Evolutionary conservation across 2,888 invertebrate genomes (phyloP).

Genomic region (Nematopogon swammerdamellus): DNA sequence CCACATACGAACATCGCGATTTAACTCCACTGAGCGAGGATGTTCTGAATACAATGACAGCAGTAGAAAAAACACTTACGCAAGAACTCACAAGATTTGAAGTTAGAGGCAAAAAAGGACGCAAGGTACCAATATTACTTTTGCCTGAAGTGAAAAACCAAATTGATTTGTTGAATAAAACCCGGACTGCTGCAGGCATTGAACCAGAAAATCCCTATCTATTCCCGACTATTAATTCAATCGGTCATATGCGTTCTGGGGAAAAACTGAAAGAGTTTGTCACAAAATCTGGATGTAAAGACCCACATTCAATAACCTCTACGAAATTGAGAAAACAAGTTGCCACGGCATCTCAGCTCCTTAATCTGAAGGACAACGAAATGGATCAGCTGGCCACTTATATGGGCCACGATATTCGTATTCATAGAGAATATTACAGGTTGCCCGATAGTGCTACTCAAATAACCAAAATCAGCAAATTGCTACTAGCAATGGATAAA

Average conservation of each 20-base stretch:
- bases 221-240: too few relatives aligned
- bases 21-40: constrained; percentile 3
- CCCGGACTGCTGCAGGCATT: not conserved
- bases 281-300: too few relatives aligned
- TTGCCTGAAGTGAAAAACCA: not conserved
- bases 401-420: constrained; percentile 15
- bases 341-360: too few relatives aligned
- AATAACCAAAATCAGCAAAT: constrained; percentile 15
- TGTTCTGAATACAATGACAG: constrained; percentile 2
- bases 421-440: constrained; percentile 16
- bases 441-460: constrained; percentile 16
- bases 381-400: too few relatives aligned
- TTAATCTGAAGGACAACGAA: constrained; percentile 16
- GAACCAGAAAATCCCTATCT: too few relatives aligned
- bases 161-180: not conserved
- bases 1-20: constrained; percentile 1
- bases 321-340: too few relatives aligned
- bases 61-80: constrained; percentile 1
- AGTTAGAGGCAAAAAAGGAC: not conserved
- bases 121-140: constrained; percentile 4
- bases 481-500: constrained; percentile 14
- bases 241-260: too few relatives aligned
- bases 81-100: constrained; percentile 3
- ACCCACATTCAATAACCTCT: too few relatives aligned
- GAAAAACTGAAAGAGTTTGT: too few relatives aligned